Evolutionary conservation across 2,113 vertebrate species (phyloP).

Genomic region (Ceyx cyanopectus): DNA sequence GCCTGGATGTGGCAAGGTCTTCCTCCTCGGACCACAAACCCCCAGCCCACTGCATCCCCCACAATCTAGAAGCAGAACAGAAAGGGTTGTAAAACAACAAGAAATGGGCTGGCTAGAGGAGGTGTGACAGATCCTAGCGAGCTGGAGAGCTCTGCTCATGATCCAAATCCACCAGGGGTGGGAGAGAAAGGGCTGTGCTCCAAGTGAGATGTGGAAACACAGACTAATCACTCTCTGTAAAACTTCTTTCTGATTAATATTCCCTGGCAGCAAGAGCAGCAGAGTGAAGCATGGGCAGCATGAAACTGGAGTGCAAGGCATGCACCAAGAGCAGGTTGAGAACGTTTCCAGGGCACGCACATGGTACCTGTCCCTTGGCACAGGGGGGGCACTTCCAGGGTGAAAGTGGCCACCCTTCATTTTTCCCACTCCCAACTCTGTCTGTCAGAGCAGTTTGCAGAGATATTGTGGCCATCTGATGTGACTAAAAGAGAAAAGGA

Average conservation of each 20-base stretch:
- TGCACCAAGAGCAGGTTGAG: not conserved
- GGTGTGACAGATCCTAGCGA: not conserved
- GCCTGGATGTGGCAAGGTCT: constrained; percentile 88
- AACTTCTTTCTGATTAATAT: not conserved
- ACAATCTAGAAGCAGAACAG: constrained; percentile 77
- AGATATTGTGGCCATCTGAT: not conserved
- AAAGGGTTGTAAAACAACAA: not conserved
- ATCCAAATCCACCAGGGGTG: no score
- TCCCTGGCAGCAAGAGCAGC: not conserved
- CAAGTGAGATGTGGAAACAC: not conserved
- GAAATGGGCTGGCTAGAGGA: not conserved
- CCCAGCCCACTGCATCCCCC: constrained; percentile 88
- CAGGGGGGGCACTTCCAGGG: not conserved
- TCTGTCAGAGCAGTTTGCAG: not conserved
- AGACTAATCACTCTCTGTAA: not conserved
- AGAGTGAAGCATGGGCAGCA: not conserved
- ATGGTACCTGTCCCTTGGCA: not conserved
- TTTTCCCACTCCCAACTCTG: not conserved
- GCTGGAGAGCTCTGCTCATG: not conserved
- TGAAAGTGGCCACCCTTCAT: not conserved
- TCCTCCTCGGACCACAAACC: constrained; percentile 86
- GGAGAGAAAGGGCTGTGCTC: not conserved
- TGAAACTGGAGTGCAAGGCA: not conserved
- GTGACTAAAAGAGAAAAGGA: constrained; percentile 24
- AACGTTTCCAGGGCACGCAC: not conserved